phyloP scores from a whole-genome alignment of 2,113 vertebrate species.

The Gulo gulo region DNA sequence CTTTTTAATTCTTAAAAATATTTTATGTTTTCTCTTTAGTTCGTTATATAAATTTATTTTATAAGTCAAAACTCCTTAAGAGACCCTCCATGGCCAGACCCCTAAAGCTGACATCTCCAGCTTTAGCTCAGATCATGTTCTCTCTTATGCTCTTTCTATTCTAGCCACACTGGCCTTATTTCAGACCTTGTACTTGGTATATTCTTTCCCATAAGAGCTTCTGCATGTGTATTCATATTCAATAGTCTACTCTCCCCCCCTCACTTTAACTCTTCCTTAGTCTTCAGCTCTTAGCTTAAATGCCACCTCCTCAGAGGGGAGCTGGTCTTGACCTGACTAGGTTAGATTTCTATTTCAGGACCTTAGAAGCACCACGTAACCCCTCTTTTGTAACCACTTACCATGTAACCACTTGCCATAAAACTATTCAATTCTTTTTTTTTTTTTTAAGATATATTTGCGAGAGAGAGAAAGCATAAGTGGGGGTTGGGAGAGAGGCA shows the following conservation, averaged over 20 bases:
- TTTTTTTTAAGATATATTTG: too few species aligned
- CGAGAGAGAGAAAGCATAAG: background rate
- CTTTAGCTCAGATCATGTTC: background rate
- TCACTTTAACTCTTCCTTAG: background rate
- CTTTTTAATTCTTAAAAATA: too few species aligned
- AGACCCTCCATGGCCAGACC: background rate
- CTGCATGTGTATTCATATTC: background rate
- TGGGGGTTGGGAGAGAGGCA: too few species aligned
- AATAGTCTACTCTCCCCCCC: background rate
- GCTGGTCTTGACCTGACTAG: background rate
- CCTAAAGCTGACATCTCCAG: background rate
- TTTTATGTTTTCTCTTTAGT: too few species aligned
- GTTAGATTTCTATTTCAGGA: background rate
- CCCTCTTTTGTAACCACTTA: background rate
- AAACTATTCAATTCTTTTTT: background rate
- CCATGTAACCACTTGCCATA: background rate
- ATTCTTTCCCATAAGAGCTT: background rate
- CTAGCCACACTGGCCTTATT: background rate
- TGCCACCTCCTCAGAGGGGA: background rate
- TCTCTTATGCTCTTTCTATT: background rate
- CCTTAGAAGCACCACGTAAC: background rate
- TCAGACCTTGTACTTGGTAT: background rate
- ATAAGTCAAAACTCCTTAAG: background rate
- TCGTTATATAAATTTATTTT: too few species aligned
- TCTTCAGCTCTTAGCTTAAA: constrained; percentile 3